These are phyloP conservation scores for Odontocerum albicorne DNA, from an alignment of 2,888 invertebrate species.

Conservation along the genomic window DNA sequence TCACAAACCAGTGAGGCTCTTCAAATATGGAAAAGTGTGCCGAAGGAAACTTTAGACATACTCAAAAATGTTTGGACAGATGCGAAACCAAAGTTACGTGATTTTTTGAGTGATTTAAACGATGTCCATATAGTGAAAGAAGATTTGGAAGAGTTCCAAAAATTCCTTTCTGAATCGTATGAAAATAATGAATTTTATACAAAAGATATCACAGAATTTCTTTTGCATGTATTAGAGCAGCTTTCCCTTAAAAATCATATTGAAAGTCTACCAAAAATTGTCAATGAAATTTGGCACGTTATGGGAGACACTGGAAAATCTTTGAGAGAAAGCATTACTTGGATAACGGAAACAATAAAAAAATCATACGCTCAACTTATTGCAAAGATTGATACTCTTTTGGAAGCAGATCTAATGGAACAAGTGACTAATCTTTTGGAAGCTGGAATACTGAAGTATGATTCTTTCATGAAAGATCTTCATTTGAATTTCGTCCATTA, in stretches of 20 bases:
- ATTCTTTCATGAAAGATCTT: constrained; percentile 74
- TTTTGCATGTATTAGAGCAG: constrained; percentile 73
- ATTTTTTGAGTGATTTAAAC: constrained; percentile 73
- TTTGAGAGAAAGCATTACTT: constrained; percentile 72
- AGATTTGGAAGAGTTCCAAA: constrained; percentile 69
- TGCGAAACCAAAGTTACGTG: constrained; percentile 68
- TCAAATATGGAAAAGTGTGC: constrained; percentile 53
- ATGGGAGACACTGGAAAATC: constrained; percentile 85
- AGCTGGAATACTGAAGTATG: constrained; percentile 72
- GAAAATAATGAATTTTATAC: constrained; percentile 82
- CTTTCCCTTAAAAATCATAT: constrained; percentile 76
- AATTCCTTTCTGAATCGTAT: constrained; percentile 75
- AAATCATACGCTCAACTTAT: constrained; percentile 69
- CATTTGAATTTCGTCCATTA: constrained; percentile 71
- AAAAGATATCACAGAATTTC: constrained; percentile 72
- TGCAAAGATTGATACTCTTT: constrained; percentile 66
- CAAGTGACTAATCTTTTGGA: constrained; percentile 70
- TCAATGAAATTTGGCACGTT: constrained; percentile 81
- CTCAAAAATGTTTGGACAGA: constrained; percentile 74
- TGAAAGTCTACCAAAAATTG: constrained; percentile 75
- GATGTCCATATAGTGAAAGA: constrained; percentile 71
- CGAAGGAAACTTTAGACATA: constrained; percentile 69
- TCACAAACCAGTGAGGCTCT: constrained; percentile 52
- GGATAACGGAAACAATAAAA: constrained; percentile 74
- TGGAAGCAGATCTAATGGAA: constrained; percentile 76